A percentile compares a stretch with the other conserved stretches of the same genome.
These are phyloP conservation scores for Epizoanthus fatuus DNA, from an alignment of 92 coral and sea anemone genomes.

Conservation along the genomic window DNA sequence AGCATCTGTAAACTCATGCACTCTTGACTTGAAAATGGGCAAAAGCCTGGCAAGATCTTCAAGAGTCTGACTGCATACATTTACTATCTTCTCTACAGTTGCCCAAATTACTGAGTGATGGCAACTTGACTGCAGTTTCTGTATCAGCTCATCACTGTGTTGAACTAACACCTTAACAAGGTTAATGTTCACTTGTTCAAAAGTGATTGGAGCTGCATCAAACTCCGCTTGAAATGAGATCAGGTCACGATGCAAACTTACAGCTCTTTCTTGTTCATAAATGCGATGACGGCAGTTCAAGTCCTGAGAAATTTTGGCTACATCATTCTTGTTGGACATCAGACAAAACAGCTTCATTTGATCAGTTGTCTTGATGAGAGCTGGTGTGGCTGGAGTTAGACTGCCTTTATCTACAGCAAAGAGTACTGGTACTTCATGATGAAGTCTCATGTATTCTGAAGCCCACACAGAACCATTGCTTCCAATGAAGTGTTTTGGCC, in stretches of 20 bases:
- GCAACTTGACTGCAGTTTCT: slow-evolving; percentile 19
- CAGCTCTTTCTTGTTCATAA: slow-evolving; percentile 49
- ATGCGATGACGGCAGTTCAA: slow-evolving; percentile 14
- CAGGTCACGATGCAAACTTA: slow-evolving; percentile 3
- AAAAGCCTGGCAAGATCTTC: slow-evolving; percentile 2
- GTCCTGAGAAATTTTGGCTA: slow-evolving; percentile 2
- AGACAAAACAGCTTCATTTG: slow-evolving; percentile 13
- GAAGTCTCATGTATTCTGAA: slow-evolving; percentile 46
- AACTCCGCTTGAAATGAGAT: background rate
- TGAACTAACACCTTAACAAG: background rate
- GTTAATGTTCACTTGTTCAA: background rate
- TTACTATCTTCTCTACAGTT: background rate
- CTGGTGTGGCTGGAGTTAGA: background rate
- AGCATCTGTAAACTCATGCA: slow-evolving; percentile 46
- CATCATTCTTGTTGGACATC: slow-evolving; percentile 31
- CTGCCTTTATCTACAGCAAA: background rate
- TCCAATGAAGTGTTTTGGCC: slow-evolving; percentile 48
- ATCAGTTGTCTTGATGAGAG: background rate
- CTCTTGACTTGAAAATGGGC: slow-evolving; percentile 21
- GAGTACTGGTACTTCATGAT: slow-evolving; percentile 15
- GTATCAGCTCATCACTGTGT: background rate
- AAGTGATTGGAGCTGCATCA: slow-evolving; percentile 24
- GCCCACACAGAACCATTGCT: slow-evolving; percentile 59
- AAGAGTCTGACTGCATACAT: slow-evolving; percentile 10
- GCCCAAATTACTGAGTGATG: slow-evolving; percentile 40